Evolutionary conservation across 2,113 vertebrate species (phyloP).

Genomic region (Ramphastos sulfuratus): DNA sequence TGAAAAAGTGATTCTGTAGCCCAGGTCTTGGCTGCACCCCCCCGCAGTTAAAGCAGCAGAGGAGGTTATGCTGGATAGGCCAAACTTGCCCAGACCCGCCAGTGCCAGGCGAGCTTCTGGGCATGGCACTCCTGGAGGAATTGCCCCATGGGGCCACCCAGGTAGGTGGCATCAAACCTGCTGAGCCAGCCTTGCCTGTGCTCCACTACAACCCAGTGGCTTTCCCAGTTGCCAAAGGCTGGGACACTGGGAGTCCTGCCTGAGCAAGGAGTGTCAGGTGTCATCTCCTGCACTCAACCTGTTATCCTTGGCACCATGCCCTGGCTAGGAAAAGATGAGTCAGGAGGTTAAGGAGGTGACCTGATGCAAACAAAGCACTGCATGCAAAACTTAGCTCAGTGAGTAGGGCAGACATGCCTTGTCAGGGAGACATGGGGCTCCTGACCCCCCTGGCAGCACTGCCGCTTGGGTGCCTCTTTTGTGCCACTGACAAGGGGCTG

Average conservation of each 20-base stretch:
- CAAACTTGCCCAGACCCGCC: neutral
- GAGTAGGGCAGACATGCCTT: accelerated
- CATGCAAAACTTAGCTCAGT: neutral
- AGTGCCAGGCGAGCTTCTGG: neutral
- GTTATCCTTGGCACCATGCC: neutral
- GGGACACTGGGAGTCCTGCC: neutral
- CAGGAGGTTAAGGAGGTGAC: neutral
- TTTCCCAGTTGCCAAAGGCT: neutral
- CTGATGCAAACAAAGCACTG: neutral
- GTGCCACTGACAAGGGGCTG: neutral
- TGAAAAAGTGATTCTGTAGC: neutral
- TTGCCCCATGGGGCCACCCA: neutral
- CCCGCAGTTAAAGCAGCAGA: neutral
- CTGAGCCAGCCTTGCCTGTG: neutral
- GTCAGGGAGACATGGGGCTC: accelerated
- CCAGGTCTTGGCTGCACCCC: neutral
- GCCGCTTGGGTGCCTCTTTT: accelerated
- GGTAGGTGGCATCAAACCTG: conserved; percentile 19
- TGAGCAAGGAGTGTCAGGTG: neutral
- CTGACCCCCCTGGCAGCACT: neutral
- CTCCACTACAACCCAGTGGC: accelerated
- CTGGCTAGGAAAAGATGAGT: neutral
- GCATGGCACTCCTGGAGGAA: neutral
- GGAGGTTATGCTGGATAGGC: neutral
- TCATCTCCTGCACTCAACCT: neutral